Base-by-base conservation (phyloP, 1,140 invertebrate genomes). In the Bicyclus anynana region DNA sequence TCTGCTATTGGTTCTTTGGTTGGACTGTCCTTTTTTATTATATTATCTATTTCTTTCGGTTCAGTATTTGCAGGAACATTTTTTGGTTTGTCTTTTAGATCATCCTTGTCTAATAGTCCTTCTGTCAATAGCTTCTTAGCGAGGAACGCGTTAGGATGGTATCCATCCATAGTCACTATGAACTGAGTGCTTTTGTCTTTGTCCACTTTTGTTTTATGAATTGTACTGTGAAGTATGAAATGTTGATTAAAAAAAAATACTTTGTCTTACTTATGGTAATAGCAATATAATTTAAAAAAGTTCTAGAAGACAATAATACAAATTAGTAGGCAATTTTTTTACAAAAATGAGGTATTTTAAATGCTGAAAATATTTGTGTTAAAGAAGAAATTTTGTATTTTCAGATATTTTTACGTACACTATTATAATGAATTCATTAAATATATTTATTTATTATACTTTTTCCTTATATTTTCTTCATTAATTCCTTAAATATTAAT, bases 161-260 rank as follows among this genome's bases (percentile, higher is more conserved):
- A 89, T 0, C 92, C 92, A 66, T 93, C 91, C 69, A 93, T 82
- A 12, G 92, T 93, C 0, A 93, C 92, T 55, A 93, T 92, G 76
- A 93, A 93, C 68, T 92, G 90, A 7, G 88, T 88, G 37, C 80
- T 78, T 70, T 85, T 84, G 53, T 82, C 78, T 57, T 83, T 84
- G 42, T 73, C 72, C 14, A 73, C 62, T 56, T 72, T 78, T 66
- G 77, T 71, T n/a, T 87, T 84, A 59, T 86, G 78, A 52, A 84
- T 85, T 16, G 84, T 87, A 33, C 87, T 89, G 72, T 69, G 74
- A 72, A 61, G 40, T 35, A 35, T 2, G 29, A 35, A 12, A 35
- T 35, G 10, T n/a, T n/a, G n/a, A n/a, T n/a, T 35, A 35, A 12
- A n/a, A 12, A 35, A 10, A 35, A 35, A 35, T 2, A 35, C 29